Conservation (phyloP, 1,140 invertebrate genomes). For the Achroia grisella region DNA sequence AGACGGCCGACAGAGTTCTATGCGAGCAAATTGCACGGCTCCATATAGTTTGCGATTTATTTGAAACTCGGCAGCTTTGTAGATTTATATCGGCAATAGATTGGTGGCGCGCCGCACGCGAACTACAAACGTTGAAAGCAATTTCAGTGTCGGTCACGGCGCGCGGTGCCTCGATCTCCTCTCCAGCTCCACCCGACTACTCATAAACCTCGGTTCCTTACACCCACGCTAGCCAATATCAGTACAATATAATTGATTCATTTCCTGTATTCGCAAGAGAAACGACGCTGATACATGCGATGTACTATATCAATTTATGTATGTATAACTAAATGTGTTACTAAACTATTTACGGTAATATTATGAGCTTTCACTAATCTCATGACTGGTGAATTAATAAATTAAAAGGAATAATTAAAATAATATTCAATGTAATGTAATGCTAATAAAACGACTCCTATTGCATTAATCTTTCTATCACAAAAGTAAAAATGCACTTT, state of each 20-base stretch:
- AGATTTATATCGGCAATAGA: constrained; percentile 58
- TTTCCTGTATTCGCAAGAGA: constrained; percentile 16
- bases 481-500: too few relatives aligned
- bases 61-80: constrained; percentile 43
- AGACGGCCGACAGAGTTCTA: constrained; percentile 15
- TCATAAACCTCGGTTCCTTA: constrained; percentile 34
- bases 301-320: too few relatives aligned
- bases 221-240: constrained; percentile 16
- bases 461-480: too few relatives aligned
- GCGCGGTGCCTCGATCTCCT: constrained; percentile 14
- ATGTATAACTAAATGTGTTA: too few relatives aligned
- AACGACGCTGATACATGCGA: too few relatives aligned
- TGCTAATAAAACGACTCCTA: too few relatives aligned
- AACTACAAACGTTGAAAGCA: constrained; percentile 40
- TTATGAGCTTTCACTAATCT: too few relatives aligned
- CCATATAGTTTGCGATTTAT: constrained; percentile 58
- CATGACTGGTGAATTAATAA: too few relatives aligned
- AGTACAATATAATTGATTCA: constrained; percentile 34
- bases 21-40: constrained; percentile 32
- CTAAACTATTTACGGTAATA: too few relatives aligned
- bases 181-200: constrained; percentile 12
- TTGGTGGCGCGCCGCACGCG: constrained; percentile 43
- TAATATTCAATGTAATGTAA: too few relatives aligned
- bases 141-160: constrained; percentile 40
- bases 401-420: too few relatives aligned